phyloP scores from a whole-genome alignment of 2,113 vertebrate genomes.

The Lycocorax pyrrhopterus region DNA sequence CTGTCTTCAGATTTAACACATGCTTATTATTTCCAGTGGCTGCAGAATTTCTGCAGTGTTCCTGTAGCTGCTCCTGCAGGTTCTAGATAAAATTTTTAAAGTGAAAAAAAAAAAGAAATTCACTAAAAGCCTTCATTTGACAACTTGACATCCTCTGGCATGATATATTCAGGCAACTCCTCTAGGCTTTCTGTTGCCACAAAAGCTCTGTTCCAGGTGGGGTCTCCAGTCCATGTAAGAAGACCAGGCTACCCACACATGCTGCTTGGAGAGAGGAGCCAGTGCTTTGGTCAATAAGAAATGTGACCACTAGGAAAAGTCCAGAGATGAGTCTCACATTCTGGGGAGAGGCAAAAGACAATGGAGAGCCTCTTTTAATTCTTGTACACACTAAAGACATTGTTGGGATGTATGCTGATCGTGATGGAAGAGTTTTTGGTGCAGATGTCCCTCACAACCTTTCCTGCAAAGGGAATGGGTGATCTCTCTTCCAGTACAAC shows the following conservation, averaged over 20 bases:
- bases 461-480: background rate
- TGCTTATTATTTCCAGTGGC: conserved; percentile 2
- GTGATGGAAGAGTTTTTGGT: background rate
- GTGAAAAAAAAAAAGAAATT: too few relatives aligned
- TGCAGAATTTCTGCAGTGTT: conserved; percentile 7
- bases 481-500: background rate
- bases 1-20: conserved; percentile 20
- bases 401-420: background rate
- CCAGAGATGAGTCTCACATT: background rate
- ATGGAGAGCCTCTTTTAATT: background rate
- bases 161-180: background rate
- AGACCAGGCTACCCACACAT: background rate
- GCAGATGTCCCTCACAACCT: background rate
- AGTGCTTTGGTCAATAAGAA: background rate
- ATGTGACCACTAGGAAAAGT: background rate
- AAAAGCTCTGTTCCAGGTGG: background rate
- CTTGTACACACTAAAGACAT: background rate
- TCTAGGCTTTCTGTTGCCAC: background rate
- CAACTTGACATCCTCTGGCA: background rate
- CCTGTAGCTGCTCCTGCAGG: background rate
- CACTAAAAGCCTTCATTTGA: background rate
- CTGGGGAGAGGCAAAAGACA: background rate
- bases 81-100: background rate
- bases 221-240: background rate
- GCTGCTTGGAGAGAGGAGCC: background rate